Evolutionary conservation across 2,113 vertebrate genomes (phyloP).

Genomic region (Rhinichthys klamathensis): DNA sequence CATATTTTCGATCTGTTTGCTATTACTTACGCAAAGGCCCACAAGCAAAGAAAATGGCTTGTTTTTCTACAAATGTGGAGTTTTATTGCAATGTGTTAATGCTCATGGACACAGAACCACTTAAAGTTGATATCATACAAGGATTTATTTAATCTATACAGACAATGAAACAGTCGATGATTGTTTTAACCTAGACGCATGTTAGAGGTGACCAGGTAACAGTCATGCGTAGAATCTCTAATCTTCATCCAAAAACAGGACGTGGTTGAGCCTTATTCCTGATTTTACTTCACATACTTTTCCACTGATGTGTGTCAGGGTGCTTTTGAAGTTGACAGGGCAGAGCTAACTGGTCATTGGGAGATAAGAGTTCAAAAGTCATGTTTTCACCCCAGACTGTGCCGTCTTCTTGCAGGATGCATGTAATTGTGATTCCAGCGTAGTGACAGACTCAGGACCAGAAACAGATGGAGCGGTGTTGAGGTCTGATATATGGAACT

Average conservation of each 20-base stretch:
- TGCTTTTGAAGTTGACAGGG: slow-evolving; percentile 12
- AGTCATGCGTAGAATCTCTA: not conserved
- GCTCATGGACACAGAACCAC: slow-evolving; percentile 3
- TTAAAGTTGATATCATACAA: slow-evolving; percentile 28
- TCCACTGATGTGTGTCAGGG: not conserved
- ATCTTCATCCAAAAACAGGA: slow-evolving; percentile 23
- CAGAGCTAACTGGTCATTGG: not conserved
- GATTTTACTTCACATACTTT: slow-evolving; percentile 1
- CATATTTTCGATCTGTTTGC: not conserved
- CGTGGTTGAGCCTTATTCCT: not conserved
- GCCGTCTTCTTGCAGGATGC: not conserved
- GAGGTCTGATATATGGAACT: not conserved
- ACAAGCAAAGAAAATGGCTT: not conserved
- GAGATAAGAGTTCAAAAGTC: not conserved
- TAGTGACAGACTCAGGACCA: not conserved
- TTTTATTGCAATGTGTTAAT: slow-evolving; percentile 39
- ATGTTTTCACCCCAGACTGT: slow-evolving; percentile 5
- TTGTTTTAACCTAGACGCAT: not conserved
- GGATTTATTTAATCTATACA: not conserved
- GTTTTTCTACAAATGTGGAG: slow-evolving; percentile 41
- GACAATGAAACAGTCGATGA: slow-evolving; percentile 6
- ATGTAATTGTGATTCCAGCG: slow-evolving; percentile 14
- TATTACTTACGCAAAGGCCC: not conserved
- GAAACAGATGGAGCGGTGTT: not conserved
- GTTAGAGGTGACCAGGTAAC: slow-evolving; percentile 7